Evolutionary conservation across 2,797 vertebrate species (phyloP).

Genomic region (Craterocephalus amniculus): DNA sequence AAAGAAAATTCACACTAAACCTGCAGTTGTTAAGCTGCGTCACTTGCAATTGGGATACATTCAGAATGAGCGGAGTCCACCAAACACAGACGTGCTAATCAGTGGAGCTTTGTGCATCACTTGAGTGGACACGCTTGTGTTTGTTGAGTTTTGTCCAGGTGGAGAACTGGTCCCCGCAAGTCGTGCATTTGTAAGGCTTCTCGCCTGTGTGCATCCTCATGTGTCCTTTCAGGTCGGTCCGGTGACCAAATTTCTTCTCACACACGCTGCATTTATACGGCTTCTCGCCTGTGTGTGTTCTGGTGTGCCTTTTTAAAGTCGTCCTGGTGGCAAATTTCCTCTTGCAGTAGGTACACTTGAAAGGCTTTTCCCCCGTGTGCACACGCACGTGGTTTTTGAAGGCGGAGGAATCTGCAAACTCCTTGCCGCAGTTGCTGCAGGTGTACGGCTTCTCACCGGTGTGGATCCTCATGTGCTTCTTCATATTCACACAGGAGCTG

Average conservation of each 20-base stretch:
- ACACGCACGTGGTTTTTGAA: slow-evolving; percentile 60
- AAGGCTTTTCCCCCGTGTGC: slow-evolving; percentile 68
- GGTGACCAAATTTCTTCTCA: slow-evolving; percentile 49
- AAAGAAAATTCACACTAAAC: background rate
- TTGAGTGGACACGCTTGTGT: slow-evolving; percentile 42
- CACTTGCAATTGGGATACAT: background rate
- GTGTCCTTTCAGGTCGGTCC: slow-evolving; percentile 50
- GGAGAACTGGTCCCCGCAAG: slow-evolving; percentile 55
- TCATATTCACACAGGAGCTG: slow-evolving; percentile 45
- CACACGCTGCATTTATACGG: slow-evolving; percentile 56
- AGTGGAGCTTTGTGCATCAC: background rate
- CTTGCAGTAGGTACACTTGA: slow-evolving; percentile 55
- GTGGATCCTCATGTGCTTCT: slow-evolving; percentile 60
- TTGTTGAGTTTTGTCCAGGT: slow-evolving; percentile 51
- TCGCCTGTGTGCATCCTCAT: slow-evolving; percentile 55
- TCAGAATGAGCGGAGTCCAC: background rate
- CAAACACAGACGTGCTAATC: background rate
- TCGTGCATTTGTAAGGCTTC: slow-evolving; percentile 57
- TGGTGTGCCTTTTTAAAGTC: slow-evolving; percentile 53
- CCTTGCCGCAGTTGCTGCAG: slow-evolving; percentile 57
- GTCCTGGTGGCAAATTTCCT: slow-evolving; percentile 44
- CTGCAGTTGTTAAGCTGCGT: background rate
- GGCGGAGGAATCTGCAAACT: slow-evolving; percentile 47
- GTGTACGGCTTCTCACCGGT: slow-evolving; percentile 62
- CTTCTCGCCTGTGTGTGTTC: slow-evolving; percentile 65